Conservation (phyloP, 2,888 invertebrate genomes). For the Seira musarum region DNA sequence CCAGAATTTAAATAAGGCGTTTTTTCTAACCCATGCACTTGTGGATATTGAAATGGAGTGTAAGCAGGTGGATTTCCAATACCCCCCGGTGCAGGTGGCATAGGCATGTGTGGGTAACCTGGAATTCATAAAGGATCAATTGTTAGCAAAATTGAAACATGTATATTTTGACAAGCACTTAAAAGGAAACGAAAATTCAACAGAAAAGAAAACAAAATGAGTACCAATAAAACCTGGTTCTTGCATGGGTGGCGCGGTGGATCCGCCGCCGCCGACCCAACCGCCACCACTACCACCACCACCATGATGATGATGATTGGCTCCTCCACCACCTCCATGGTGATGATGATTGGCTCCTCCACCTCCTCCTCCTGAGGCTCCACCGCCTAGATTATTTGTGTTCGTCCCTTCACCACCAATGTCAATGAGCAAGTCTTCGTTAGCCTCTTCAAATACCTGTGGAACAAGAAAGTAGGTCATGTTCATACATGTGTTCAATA, state of each 20-base stretch:
- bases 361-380: too few species aligned
- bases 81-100: slow-evolving; percentile 74
- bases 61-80: slow-evolving; percentile 72
- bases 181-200: background rate
- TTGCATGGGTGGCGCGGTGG: slow-evolving; percentile 72
- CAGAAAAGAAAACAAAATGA: too few species aligned
- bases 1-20: slow-evolving; percentile 25
- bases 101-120: slow-evolving; percentile 82
- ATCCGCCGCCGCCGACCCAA: slow-evolving; percentile 73
- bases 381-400: slow-evolving; percentile 77
- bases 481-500: too few species aligned
- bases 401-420: slow-evolving; percentile 77
- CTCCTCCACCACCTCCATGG: too few species aligned
- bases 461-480: too few species aligned
- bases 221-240: slow-evolving; percentile 81
- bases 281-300: slow-evolving; percentile 70
- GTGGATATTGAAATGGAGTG: slow-evolving; percentile 81
- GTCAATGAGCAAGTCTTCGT: slow-evolving; percentile 77
- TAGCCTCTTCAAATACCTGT: slow-evolving; percentile 83
- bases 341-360: too few species aligned
- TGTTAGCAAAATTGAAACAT: too few species aligned
- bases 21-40: slow-evolving; percentile 43
- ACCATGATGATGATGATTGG: too few species aligned
- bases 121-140: too few species aligned
- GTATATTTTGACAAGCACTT: too few species aligned